Base-by-base conservation (phyloP, 2,888 invertebrate species). In the Pseudanteris insignis region DNA sequence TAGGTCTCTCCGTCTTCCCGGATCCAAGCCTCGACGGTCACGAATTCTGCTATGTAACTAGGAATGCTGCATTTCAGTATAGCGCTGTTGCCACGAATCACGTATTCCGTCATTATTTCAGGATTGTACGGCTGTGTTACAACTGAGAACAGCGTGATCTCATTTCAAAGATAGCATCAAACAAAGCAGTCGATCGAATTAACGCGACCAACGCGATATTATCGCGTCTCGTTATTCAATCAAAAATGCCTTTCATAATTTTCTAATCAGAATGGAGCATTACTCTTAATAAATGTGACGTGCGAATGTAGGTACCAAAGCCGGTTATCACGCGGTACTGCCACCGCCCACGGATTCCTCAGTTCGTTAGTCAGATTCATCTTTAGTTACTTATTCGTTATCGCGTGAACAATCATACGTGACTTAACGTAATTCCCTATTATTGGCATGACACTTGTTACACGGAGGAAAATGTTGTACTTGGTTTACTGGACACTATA, bases 41-140 rank as follows among this genome's bases (percentile, higher is more conserved):
- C 89, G 77, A 88, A 89, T 82, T 89, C 89, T 51, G 88, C 86
- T 47, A 89, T 88, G 80, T 88, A 89, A 66, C 88, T 88, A 4
- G 89, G 89, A 63, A 89, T 88, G 67, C 87, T 88, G 82, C 89
- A 89, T 76, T 89, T 89, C 54, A 89, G 78, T 40, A 89, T 84
- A 0, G 87, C 89, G 33, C 88, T 86, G 81, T 89, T 89, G 60
- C 89, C 89, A 48, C 86, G 83, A 68, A 89, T 89, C 40, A 89
- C 89, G 79, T 89, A 89, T 77, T 89, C 89, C 68, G 87, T 88
- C 71, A 88, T 81, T 70, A 88, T 87, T 81, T 89, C 89, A 34
- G 89, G 87, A 71, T 87, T 86, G 78, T 88, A 89, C 73, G 84
- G 85, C 79, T 89, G 89, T 78, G 87, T 86, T 37, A 89, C 89